Percentiles rank a stretch among this genome's conserved stretches.
phyloP scores from a whole-genome alignment of 2,797 vertebrate genomes.

The Novumbra hubbsi region DNA sequence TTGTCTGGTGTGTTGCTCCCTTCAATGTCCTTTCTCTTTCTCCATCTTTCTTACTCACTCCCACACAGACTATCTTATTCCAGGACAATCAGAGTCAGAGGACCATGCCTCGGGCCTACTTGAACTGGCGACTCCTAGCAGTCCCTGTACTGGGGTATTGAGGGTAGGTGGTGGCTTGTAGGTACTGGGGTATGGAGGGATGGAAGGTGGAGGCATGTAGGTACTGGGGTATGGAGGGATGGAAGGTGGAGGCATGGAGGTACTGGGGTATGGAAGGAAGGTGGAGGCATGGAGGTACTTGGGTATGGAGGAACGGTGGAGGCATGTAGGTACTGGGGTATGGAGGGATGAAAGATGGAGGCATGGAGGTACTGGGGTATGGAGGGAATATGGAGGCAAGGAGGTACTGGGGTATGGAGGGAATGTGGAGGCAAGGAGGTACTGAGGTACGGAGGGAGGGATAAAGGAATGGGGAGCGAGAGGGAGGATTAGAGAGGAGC shows the following conservation, averaged over 20 bases:
- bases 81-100: too few species aligned
- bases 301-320: slow-evolving; percentile 52
- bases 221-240: slow-evolving; percentile 30
- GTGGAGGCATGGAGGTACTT: slow-evolving; percentile 10
- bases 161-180: neutral
- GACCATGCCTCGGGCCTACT: too few species aligned
- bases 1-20: too few species aligned
- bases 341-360: neutral
- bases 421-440: slow-evolving; percentile 55
- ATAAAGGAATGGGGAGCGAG: neutral
- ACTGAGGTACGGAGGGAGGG: slow-evolving; percentile 18
- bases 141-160: too few species aligned
- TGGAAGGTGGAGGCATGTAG: slow-evolving; percentile 48
- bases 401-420: slow-evolving; percentile 33
- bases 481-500: slow-evolving; percentile 61
- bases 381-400: slow-evolving; percentile 51
- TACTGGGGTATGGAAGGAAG: slow-evolving; percentile 23
- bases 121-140: too few species aligned
- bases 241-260: slow-evolving; percentile 54
- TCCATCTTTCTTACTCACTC: too few species aligned
- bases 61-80: too few species aligned
- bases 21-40: too few species aligned
- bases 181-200: slow-evolving; percentile 46
- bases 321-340: slow-evolving; percentile 39
- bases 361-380: slow-evolving; percentile 34